Percentiles rank a stretch among this genome's conserved stretches.
These are phyloP conservation scores for Toxotes chatareus DNA, from an alignment of 2,113 vertebrate species.

Conservation along the genomic window DNA sequence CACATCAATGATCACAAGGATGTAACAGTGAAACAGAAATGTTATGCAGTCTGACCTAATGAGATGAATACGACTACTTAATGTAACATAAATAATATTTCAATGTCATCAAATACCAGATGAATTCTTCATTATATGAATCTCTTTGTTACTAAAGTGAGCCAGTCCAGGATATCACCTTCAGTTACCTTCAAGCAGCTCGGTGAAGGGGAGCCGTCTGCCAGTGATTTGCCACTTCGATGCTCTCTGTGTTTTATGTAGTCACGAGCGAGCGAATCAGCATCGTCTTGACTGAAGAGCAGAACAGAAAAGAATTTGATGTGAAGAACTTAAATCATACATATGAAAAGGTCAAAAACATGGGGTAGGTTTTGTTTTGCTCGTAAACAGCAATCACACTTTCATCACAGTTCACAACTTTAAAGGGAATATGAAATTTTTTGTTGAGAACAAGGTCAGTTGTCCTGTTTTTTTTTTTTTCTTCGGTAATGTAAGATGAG, in stretches of 20 bases:
- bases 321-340: not conserved
- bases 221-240: conserved; percentile 69
- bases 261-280: conserved; percentile 83
- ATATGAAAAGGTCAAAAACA: not conserved
- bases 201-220: conserved; percentile 55
- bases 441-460: too few species aligned
- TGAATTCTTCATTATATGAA: not conserved
- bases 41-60: not conserved
- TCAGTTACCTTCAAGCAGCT: conserved; percentile 86
- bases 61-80: not conserved
- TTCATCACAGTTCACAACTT: too few species aligned
- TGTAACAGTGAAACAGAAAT: not conserved
- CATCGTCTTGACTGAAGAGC: conserved; percentile 86
- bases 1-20: not conserved
- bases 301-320: not conserved
- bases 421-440: too few species aligned
- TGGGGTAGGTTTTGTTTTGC: too few species aligned
- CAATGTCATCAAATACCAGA: not conserved
- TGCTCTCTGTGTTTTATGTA: conserved; percentile 79
- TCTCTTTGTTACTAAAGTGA: not conserved
- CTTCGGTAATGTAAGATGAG: too few species aligned
- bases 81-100: not conserved
- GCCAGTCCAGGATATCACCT: not conserved
- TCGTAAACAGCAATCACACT: too few species aligned
- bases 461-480: too few species aligned